Percentiles rank a stretch among this genome's conserved stretches.
Conservation (phyloP, 2,797 vertebrate species). For the Ceryle rudis region DNA sequence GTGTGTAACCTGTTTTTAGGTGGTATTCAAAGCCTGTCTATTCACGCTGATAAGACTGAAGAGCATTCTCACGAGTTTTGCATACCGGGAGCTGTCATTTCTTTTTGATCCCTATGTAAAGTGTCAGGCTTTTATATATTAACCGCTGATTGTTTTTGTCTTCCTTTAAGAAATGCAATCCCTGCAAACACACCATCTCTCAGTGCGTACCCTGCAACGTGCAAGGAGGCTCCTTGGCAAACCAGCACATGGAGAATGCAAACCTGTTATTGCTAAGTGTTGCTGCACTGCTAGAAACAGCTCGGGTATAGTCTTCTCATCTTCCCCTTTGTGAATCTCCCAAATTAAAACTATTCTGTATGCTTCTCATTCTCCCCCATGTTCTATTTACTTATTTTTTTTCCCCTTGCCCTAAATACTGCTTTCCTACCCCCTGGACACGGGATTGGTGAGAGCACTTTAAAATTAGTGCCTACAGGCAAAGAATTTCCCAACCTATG, state of each 20-base stretch:
- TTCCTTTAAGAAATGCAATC: not conserved
- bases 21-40: not conserved
- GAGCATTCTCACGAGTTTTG: not conserved
- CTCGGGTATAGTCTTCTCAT: not conserved
- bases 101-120: not conserved
- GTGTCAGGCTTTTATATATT: constrained; percentile 39
- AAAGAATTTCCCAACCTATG: not conserved
- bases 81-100: not conserved
- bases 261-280: accelerated
- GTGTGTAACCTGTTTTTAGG: not conserved
- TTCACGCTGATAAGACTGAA: not conserved
- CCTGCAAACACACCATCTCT: not conserved
- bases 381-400: not conserved
- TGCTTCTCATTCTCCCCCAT: not conserved
- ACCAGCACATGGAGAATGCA: not conserved
- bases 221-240: not conserved
- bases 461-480: not conserved
- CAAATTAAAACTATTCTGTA: not conserved
- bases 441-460: not conserved
- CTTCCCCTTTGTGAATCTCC: not conserved
- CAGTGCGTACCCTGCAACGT: accelerated
- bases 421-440: not conserved
- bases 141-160: not conserved
- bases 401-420: not conserved
- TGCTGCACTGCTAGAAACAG: not conserved